Base-by-base conservation (phyloP, 1,140 invertebrate genomes). In the Papilio helenus region DNA sequence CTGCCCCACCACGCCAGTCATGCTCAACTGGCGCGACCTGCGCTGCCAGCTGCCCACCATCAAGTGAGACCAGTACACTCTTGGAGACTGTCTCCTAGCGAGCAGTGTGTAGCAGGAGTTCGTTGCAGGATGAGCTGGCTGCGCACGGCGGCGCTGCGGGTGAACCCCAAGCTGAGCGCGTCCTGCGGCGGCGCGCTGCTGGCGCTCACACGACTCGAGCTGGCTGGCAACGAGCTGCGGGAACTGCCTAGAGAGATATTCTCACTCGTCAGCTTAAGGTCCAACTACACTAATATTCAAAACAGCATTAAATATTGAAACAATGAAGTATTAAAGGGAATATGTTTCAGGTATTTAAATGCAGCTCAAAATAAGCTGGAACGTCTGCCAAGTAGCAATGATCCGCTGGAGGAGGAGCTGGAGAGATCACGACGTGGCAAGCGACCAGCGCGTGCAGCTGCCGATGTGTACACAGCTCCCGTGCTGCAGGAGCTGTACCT, bases 1-100 rank as follows among this genome's bases (percentile, higher is more conserved):
- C 79, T 98, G 98, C 89, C 98, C 99, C 8, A 97, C 97, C 74
- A 96, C 96, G 55, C 96, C 99, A 0, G 98, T 99, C 0, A 98
- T 99, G 96, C 96, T 99, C 4, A 98, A 99, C 93, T 99, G 99
- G 99, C 97, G 99, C 84, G 96, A 97, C 85, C 97, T 98, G 84
- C 96, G 96, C 74, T 97, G 97, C 89, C 95, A 96, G 82, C 90
- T 97, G 46, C 94, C 95, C 84, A 94, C 96, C 89, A 96, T 98
- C 29, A 95, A 96, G 92, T 92, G 10, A 81, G 88, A 79, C 26
- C 20, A 55, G 23, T 3, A 23, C 7, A 4, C 20, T 18, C 5
- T 2, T 34, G 4, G 2, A 34, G 34, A 34, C 34, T 4, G 3
- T 34, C 34, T 61, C 58, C 20, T 16, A 26, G 18, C n/a, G 18